A percentile compares a stretch with the other conserved stretches of the same genome.
These are phyloP conservation scores for Drosophila chauvacae DNA, from an alignment of 1,140 invertebrate species.

Conservation along the genomic window DNA sequence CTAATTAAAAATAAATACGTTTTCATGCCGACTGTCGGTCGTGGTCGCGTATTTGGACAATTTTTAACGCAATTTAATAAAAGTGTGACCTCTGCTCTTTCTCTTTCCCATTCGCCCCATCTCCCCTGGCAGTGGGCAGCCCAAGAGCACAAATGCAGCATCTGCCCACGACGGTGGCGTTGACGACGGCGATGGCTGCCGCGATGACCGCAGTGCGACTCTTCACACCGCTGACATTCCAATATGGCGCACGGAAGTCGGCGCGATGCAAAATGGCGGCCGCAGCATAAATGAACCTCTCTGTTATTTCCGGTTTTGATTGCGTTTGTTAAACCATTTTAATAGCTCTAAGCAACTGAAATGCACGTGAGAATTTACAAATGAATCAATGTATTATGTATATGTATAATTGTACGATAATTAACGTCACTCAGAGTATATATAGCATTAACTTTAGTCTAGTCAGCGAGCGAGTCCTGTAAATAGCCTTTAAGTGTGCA, in stretches of 20 bases:
- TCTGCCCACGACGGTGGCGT: conserved; percentile 23
- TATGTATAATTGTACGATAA: conserved; percentile 48
- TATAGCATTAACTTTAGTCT: conserved; percentile 25
- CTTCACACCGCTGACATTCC: conserved; percentile 70
- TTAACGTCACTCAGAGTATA: conserved; percentile 33
- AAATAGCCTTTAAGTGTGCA: conserved; percentile 72
- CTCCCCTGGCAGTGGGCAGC: conserved; percentile 31
- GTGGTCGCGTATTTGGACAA: conserved; percentile 66
- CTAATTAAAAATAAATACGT: conserved; percentile 79
- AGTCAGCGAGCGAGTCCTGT: conserved; percentile 61
- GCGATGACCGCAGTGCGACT: conserved; percentile 64
- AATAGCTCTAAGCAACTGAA: conserved; percentile 81
- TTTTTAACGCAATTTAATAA: conserved; percentile 74
- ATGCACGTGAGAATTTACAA: conserved; percentile 83
- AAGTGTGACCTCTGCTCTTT: conserved; percentile 24
- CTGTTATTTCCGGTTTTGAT: conserved; percentile 27
- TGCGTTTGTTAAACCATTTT: conserved; percentile 50
- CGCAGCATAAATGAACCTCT: conserved; percentile 14
- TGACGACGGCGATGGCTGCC: conserved; percentile 39
- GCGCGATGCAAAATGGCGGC: conserved; percentile 70
- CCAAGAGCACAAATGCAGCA: conserved; percentile 43
- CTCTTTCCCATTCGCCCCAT: neutral
- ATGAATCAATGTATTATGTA: conserved; percentile 34
- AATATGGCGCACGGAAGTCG: conserved; percentile 77
- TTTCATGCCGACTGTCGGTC: conserved; percentile 46